Evolutionary conservation across 2,113 vertebrate species (phyloP).

Genomic region (Puntigrus tetrazona): DNA sequence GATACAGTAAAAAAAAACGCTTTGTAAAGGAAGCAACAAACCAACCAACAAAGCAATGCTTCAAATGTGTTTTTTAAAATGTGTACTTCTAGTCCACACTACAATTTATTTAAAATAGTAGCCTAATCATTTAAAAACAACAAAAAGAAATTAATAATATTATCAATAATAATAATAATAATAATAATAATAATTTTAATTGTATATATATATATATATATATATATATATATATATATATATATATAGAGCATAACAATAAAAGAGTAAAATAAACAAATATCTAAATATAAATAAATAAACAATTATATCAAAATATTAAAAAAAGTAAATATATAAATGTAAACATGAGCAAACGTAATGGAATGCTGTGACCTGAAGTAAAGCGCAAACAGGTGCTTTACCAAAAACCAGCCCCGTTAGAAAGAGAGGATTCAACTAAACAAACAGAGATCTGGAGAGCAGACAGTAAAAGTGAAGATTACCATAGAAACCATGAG

Average conservation of each 20-base stretch:
- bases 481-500: not conserved
- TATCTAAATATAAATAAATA: too few relatives aligned
- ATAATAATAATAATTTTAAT: too few relatives aligned
- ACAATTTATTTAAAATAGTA: not conserved
- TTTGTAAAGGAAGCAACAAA: not conserved
- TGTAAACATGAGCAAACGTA: too few relatives aligned
- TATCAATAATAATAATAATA: too few relatives aligned
- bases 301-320: too few relatives aligned
- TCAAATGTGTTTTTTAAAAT: not conserved
- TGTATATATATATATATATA: too few relatives aligned
- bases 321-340: not conserved
- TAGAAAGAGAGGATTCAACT: not conserved
- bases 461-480: not conserved
- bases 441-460: constrained; percentile 11
- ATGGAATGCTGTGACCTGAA: not conserved
- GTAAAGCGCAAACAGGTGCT: not conserved
- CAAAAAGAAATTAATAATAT: too few relatives aligned
- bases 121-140: not conserved
- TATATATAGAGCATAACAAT: too few relatives aligned
- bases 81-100: not conserved
- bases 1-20: not conserved
- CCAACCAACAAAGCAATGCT: too few relatives aligned
- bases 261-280: too few relatives aligned
- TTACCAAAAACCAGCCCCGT: not conserved
- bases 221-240: too few relatives aligned